phyloP scores from a whole-genome alignment of 2,113 vertebrate species.

The Cyanoderma ruficeps region DNA sequence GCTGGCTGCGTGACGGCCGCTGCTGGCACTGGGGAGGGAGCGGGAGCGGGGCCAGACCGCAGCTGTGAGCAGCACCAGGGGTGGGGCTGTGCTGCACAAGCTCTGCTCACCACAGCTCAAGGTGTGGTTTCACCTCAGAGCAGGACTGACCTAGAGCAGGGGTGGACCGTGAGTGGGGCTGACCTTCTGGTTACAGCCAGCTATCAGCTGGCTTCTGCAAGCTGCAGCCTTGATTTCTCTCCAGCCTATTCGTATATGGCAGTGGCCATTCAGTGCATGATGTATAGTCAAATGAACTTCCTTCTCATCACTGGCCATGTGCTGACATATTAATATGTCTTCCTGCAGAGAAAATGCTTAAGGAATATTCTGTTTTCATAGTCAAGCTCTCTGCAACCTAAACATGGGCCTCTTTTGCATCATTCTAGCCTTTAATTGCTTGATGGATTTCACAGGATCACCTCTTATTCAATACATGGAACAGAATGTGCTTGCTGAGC shows the following conservation, averaged over 20 bases:
- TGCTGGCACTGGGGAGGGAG: not conserved
- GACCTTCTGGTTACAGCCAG: not conserved
- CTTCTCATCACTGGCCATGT: not conserved
- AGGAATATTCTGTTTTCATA: not conserved
- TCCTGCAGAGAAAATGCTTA: not conserved
- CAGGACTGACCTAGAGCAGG: not conserved
- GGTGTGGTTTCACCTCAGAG: not conserved
- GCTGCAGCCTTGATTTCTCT: not conserved
- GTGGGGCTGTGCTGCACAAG: not conserved
- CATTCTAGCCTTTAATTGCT: constrained; percentile 19
- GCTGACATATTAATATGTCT: not conserved
- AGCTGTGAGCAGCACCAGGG: not conserved
- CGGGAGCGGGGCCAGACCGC: not conserved
- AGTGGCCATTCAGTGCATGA: not conserved
- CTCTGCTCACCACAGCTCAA: not conserved
- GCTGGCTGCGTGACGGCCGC: not conserved
- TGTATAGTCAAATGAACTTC: not conserved
- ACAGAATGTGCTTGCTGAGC: not conserved
- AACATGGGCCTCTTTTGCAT: not conserved
- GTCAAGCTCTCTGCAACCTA: not conserved
- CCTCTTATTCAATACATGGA: not conserved
- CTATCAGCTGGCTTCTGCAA: not conserved
- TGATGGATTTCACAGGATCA: constrained; percentile 43
- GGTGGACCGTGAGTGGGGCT: not conserved
- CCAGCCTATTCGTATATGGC: not conserved